These are phyloP conservation scores for Rhodinocichla rosea DNA, from an alignment of 2,113 vertebrate species.

Conservation along the genomic window DNA sequence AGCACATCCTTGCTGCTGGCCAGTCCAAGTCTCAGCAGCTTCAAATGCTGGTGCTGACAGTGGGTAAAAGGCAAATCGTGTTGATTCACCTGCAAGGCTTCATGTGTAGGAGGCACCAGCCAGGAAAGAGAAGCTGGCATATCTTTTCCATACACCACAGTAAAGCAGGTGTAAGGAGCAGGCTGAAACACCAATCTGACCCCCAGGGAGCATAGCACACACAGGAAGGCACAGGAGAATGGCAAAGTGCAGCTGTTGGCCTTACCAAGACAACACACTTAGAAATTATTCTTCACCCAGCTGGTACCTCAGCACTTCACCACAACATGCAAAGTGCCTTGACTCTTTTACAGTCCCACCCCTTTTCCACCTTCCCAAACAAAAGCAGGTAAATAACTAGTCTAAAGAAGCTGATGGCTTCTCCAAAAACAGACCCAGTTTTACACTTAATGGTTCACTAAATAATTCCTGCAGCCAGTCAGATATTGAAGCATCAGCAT, in stretches of 20 bases:
- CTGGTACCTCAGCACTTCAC: background rate
- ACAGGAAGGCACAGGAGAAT: background rate
- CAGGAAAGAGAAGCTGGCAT: background rate
- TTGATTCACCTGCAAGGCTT: background rate
- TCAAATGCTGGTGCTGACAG: background rate
- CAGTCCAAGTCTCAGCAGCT: background rate
- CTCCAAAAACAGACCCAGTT: background rate
- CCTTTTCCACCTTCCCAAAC: background rate
- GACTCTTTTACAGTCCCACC: background rate
- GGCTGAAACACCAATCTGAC: background rate
- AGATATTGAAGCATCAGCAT: background rate
- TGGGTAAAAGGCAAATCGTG: background rate
- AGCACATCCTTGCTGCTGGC: background rate
- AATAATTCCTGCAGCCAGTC: background rate
- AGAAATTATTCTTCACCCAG: background rate
- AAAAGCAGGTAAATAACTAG: background rate
- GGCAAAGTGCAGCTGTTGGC: fast-evolving
- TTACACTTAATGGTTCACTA: background rate
- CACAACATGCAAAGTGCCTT: background rate
- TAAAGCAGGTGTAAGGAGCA: background rate
- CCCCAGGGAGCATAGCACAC: background rate
- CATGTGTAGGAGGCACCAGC: background rate
- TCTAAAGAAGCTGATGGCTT: background rate
- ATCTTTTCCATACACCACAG: background rate
- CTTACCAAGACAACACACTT: background rate